Evolutionary conservation across 2,797 vertebrate species (phyloP).

Genomic region (Dallia pectoralis): DNA sequence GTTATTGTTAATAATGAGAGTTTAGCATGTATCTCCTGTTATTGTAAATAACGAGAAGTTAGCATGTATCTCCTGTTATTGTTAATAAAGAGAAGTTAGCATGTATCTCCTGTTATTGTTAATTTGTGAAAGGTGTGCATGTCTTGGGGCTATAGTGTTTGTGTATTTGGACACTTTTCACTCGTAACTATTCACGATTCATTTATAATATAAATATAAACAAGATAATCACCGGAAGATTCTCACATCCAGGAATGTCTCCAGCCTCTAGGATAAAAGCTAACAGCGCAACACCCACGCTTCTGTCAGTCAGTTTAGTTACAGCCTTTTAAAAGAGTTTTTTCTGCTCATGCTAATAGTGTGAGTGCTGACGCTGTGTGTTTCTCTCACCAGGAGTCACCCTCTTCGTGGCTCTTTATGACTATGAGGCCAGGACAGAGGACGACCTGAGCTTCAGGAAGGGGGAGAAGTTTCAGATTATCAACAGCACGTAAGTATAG

Average conservation of each 20-base stretch:
- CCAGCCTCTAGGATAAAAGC: not conserved
- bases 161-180: too few relatives aligned
- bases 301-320: not conserved
- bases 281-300: not conserved
- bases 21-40: too few relatives aligned
- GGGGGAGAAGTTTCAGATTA: conserved; percentile 96
- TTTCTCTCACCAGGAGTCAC: conserved; percentile 83
- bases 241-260: not conserved
- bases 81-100: too few relatives aligned
- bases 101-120: too few relatives aligned
- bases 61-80: too few relatives aligned
- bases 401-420: conserved; percentile 96
- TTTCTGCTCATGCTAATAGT: conserved; percentile 34
- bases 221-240: too few relatives aligned
- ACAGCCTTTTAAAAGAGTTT: conserved; percentile 19
- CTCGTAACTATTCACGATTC: too few relatives aligned
- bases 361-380: conserved; percentile 2
- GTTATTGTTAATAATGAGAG: too few relatives aligned
- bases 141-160: too few relatives aligned
- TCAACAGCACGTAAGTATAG: conserved; percentile 95
- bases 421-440: conserved; percentile 95
- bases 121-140: too few relatives aligned
- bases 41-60: too few relatives aligned
- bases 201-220: too few relatives aligned
- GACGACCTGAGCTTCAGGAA: conserved; percentile 97